Evolutionary conservation across 2,888 invertebrate genomes (phyloP), one percentile per base, ranked within the genome.

Genomic region (Minunthozetes semirufus): DNA sequence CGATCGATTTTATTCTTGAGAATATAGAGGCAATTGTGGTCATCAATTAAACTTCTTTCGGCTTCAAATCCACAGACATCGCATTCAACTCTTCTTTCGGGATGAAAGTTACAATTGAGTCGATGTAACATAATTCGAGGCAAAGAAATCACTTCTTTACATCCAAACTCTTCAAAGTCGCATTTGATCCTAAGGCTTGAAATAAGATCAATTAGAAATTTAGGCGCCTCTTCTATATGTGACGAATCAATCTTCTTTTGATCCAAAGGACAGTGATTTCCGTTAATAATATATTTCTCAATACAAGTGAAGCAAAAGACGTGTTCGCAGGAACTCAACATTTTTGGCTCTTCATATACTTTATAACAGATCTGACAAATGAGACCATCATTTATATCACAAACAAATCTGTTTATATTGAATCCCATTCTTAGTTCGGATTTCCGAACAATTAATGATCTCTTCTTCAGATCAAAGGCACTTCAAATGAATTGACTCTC

Each of bases 181-280:
- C 70, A 70, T 15, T 11, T 46, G 38, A 70, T 48, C 15, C 15
- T 70, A 2, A 70, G 17, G 1, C 1, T 22, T 25, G 46, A 42
- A 17, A 70, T 6, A 48, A 48, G 48, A 0, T 70, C 70, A 4
- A 17, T 1, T 8, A 70, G 25, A 8, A 9, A 25, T 15, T 22
- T 22, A 2, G 70, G 70, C 48, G 70, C 25, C 25, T 70, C 70
- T 15, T 70, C 70, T 0, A 70, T 25, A 19, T 46, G 13, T 4
- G 48, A 25, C 1, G 70, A 42, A 13, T 70, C 48, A 5, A 48
- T 46, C 1, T 22, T 4, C 19, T 22, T 70, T 6, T 70, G 70
- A 48, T 70, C 70, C 11, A 70, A 70, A 27, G 70, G 70, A 46
- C 70, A 70, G 15, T 46, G 25, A 15, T 70, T 70, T 70, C 19